Percentiles rank a stretch among this genome's conserved stretches.
Conservation (phyloP, 2,797 vertebrate species). For the Trachops cirrhosus region DNA sequence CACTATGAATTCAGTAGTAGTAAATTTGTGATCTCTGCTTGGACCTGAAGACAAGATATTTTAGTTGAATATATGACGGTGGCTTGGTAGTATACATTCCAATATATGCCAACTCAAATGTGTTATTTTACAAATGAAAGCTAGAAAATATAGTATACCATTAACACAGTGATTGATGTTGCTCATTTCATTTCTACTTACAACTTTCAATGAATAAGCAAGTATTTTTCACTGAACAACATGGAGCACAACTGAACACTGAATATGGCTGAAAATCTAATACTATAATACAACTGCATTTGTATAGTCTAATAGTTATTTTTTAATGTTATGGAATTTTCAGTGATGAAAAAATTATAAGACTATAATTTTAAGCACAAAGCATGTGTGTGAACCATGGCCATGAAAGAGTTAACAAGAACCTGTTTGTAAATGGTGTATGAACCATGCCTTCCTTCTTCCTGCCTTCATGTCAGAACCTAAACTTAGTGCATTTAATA, state of each 20-base stretch:
- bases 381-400: background rate
- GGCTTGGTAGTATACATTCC: constrained; percentile 22
- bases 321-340: constrained; percentile 9
- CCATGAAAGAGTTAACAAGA: constrained; percentile 76
- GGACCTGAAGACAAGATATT: constrained; percentile 55
- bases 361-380: background rate
- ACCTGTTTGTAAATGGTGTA: constrained; percentile 66
- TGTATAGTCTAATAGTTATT: background rate
- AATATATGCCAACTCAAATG: background rate
- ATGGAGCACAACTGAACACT: constrained; percentile 17
- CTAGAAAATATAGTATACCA: constrained; percentile 42
- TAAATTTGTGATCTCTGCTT: constrained; percentile 34
- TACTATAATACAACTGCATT: background rate
- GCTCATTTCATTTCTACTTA: constrained; percentile 44
- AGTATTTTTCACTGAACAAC: constrained; percentile 45
- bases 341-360: constrained; percentile 7
- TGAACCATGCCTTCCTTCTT: constrained; percentile 68
- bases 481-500: constrained; percentile 83
- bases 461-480: constrained; percentile 79
- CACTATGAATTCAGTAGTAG: constrained; percentile 23
- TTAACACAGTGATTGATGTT: constrained; percentile 56
- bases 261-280: constrained; percentile 22
- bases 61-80: constrained; percentile 56
- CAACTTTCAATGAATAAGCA: constrained; percentile 54
- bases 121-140: constrained; percentile 42